These are phyloP conservation scores for Pyrrhosoma nymphula DNA, from an alignment of 2,888 invertebrate genomes.

Conservation along the genomic window DNA sequence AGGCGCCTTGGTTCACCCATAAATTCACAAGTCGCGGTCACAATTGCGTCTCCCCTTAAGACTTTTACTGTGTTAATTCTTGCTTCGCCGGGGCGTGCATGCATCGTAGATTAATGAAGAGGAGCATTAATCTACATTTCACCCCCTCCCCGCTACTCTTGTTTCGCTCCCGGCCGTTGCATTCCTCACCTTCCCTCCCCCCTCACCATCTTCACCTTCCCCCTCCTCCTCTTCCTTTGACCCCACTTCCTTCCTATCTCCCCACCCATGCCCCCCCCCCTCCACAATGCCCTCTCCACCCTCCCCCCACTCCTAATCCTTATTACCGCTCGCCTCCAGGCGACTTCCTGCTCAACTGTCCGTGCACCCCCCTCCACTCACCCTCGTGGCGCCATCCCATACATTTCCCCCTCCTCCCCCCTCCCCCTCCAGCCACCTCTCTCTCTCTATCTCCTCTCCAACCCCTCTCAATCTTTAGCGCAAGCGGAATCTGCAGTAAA, in stretches of 20 bases:
- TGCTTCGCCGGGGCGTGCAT: neutral
- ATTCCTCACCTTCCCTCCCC: too few relatives aligned
- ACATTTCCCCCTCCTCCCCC: neutral
- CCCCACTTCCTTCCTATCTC: neutral
- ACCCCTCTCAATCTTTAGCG: neutral
- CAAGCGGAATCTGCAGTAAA: neutral
- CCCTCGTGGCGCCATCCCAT: neutral
- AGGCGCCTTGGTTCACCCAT: too few relatives aligned
- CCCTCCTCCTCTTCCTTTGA: neutral
- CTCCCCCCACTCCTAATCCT: conserved; percentile 7
- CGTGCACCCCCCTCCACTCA: neutral
- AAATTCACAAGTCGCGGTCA: too few relatives aligned
- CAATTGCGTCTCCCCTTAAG: neutral
- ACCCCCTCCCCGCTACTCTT: neutral
- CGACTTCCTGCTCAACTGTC: conserved; percentile 45
- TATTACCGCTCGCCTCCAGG: conserved; percentile 23
- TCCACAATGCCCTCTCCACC: neutral
- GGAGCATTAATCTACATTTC: neutral
- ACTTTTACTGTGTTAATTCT: neutral
- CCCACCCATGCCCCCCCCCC: neutral
- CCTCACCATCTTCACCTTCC: neutral
- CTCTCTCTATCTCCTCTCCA: neutral
- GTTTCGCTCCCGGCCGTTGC: neutral
- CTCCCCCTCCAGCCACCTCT: neutral
- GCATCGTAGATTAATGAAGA: neutral